A percentile compares a stretch with the other conserved stretches of the same genome.
phyloP scores from a whole-genome alignment of 1,140 invertebrate species.

The Aricia agestis region DNA sequence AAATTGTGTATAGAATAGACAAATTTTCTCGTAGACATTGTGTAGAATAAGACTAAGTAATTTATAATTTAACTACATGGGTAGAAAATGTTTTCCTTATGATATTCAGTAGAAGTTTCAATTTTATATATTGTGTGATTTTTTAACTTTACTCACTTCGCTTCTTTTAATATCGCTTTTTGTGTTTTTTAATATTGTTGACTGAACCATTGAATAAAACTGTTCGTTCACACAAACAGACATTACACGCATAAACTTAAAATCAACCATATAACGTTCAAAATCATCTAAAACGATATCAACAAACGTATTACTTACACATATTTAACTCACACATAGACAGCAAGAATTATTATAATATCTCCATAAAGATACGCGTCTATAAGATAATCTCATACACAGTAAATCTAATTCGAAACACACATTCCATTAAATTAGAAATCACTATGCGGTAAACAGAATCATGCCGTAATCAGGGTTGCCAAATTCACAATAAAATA shows the following conservation, averaged over 20 bases:
- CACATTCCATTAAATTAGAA: slow-evolving; percentile 12
- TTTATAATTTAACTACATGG: slow-evolving; percentile 51
- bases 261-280: neutral
- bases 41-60: slow-evolving; percentile 34
- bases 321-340: neutral
- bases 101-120: slow-evolving; percentile 16
- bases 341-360: neutral
- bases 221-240: neutral
- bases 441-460: slow-evolving; percentile 9
- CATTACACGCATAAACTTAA: neutral
- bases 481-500: neutral
- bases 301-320: neutral
- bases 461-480: slow-evolving; percentile 4
- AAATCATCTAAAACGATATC: neutral
- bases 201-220: slow-evolving; percentile 54
- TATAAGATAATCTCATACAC: slow-evolving; percentile 7
- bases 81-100: slow-evolving; percentile 44
- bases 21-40: slow-evolving; percentile 26
- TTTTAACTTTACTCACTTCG: slow-evolving; percentile 53
- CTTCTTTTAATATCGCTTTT: slow-evolving; percentile 68
- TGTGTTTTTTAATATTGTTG: slow-evolving; percentile 55
- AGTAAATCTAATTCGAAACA: slow-evolving; percentile 10
- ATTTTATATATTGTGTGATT: slow-evolving; percentile 52
- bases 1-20: slow-evolving; percentile 51
- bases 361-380: neutral